phyloP scores from a whole-genome alignment of 2,888 invertebrate genomes.

The Pseudanteris insignis region DNA sequence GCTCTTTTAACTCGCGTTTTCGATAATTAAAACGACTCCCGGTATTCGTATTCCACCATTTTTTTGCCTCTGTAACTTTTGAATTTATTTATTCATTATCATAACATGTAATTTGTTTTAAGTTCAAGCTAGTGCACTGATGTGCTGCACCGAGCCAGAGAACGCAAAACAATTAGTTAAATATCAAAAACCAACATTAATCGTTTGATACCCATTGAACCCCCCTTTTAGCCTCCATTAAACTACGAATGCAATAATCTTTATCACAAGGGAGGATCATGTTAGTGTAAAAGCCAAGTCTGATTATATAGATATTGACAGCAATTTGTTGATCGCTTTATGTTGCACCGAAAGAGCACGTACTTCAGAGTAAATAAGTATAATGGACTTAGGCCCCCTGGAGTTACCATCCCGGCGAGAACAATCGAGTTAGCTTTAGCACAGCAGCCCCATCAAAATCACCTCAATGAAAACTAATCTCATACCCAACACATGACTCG shows the following conservation, averaged over 20 bases:
- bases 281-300: conserved; percentile 34
- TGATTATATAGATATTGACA: conserved; percentile 43
- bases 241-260: conserved; percentile 4
- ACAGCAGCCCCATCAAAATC: conserved; percentile 51
- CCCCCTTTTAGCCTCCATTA: no score
- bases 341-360: conserved; percentile 37
- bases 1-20: conserved; percentile 38
- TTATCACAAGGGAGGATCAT: conserved; percentile 30
- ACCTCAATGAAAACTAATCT: conserved; percentile 61
- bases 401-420: conserved; percentile 53
- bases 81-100: no score
- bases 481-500: conserved; percentile 51
- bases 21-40: conserved; percentile 37
- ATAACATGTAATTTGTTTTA: no score
- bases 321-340: conserved; percentile 46
- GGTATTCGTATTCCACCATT: background rate
- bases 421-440: conserved; percentile 52
- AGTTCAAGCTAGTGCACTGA: no score
- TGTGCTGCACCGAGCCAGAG: no score
- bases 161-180: no score
- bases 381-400: conserved; percentile 56
- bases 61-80: no score
- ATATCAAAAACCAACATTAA: no score
- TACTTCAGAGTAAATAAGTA: conserved; percentile 54
- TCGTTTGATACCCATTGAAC: no score